Evolutionary conservation across 1,140 invertebrate genomes (phyloP).

Genomic region (Euura lappo): DNA sequence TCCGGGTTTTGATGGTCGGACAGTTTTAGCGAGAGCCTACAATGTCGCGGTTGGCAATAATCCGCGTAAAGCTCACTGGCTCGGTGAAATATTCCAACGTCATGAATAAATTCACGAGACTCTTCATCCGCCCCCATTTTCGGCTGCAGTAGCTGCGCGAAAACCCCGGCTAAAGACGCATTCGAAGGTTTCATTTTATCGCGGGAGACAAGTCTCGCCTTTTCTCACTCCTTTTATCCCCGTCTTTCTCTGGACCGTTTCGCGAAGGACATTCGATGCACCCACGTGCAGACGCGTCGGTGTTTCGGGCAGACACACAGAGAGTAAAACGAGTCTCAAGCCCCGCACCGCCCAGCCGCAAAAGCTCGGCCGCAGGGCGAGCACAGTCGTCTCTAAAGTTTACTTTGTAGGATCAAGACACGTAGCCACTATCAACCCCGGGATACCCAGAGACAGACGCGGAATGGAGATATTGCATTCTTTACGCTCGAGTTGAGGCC

Average conservation of each 20-base stretch:
- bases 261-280: neutral
- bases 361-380: too few relatives aligned
- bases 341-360: too few relatives aligned
- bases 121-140: too few relatives aligned
- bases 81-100: slow-evolving; percentile 49
- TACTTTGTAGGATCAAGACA: slow-evolving; percentile 3
- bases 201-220: neutral
- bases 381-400: neutral
- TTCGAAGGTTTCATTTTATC: slow-evolving; percentile 1
- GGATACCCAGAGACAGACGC: neutral
- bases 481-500: slow-evolving; percentile 15
- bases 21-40: slow-evolving; percentile 42
- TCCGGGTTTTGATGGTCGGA: slow-evolving; percentile 47
- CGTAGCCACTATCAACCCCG: neutral
- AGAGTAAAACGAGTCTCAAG: too few relatives aligned
- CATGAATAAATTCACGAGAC: slow-evolving; percentile 44
- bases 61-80: slow-evolving; percentile 37
- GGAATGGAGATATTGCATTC: slow-evolving; percentile 6
- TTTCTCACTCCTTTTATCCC: neutral
- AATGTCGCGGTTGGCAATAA: slow-evolving; percentile 41
- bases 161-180: neutral
- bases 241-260: neutral
- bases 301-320: too few relatives aligned
- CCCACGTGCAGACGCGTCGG: neutral
- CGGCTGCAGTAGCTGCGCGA: too few relatives aligned